phyloP scores from a whole-genome alignment of 2,888 invertebrate species.

The Scaeva pyrastri region DNA sequence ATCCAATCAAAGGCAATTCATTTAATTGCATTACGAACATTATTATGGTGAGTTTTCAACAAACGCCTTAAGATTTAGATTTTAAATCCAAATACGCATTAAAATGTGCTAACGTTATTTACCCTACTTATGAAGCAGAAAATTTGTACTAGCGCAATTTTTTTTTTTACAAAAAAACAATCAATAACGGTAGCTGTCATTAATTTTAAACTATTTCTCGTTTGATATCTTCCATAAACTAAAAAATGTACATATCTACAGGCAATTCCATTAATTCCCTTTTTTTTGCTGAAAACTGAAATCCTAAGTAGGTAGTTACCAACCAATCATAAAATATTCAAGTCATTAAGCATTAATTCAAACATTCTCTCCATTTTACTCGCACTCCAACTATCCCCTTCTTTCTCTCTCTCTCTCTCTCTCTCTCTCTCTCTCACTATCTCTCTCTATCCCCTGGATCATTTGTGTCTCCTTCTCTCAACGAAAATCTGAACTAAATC shows the following conservation, averaged over 20 bases:
- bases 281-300: background rate
- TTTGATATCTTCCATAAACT: too few species aligned
- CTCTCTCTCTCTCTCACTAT: background rate
- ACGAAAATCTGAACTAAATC: constrained; percentile 1
- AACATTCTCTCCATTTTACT: background rate
- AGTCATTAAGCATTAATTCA: constrained; percentile 15
- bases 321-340: constrained; percentile 24
- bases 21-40: too few species aligned
- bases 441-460: background rate
- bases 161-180: background rate
- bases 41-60: too few species aligned
- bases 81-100: too few species aligned
- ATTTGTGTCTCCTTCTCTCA: background rate
- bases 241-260: background rate
- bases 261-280: background rate
- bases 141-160: too few species aligned
- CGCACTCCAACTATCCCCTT: background rate
- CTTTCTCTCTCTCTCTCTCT: background rate
- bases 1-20: too few species aligned
- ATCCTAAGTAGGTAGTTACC: background rate
- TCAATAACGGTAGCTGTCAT: background rate
- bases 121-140: too few species aligned
- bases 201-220: background rate
- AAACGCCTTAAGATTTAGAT: too few species aligned
- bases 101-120: too few species aligned